These are phyloP conservation scores for Lasioglossum oenotherae DNA, from an alignment of 2,888 invertebrate species.

Conservation along the genomic window DNA sequence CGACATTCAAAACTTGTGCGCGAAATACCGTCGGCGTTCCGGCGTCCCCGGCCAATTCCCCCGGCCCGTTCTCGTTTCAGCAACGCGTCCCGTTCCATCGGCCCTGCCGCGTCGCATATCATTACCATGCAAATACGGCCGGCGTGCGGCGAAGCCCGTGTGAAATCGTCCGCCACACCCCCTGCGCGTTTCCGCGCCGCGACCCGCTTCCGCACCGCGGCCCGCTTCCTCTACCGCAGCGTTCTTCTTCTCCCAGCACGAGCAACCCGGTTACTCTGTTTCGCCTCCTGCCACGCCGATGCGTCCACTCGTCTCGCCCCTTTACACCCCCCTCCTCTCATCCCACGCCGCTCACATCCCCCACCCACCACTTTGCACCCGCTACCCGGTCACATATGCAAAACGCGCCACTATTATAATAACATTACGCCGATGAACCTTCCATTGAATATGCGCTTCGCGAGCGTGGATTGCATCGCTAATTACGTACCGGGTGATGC, in stretches of 20 bases:
- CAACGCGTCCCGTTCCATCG: conserved; percentile 56
- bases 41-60: conserved; percentile 10
- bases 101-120: conserved; percentile 77
- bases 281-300: conserved; percentile 18
- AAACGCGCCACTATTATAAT: conserved; percentile 83
- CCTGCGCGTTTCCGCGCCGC: conserved; percentile 14
- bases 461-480: conserved; percentile 79
- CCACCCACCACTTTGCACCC: conserved; percentile 15
- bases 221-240: conserved; percentile 18
- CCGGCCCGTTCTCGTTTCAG: conserved; percentile 15
- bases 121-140: conserved; percentile 81
- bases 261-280: not conserved
- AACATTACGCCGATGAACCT: conserved; percentile 83
- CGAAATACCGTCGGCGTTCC: conserved; percentile 70
- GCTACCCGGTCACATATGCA: conserved; percentile 79
- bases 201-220: conserved; percentile 15
- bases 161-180: conserved; percentile 57
- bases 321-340: conserved; percentile 1
- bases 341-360: not conserved
- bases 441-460: conserved; percentile 79
- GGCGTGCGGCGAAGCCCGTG: conserved; percentile 72
- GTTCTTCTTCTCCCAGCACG: conserved; percentile 13
- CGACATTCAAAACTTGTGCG: conserved; percentile 78
- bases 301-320: conserved; percentile 17
- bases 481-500: conserved; percentile 78